Base-by-base conservation (phyloP, 2,797 vertebrate species). In the Tapirus indicus region DNA sequence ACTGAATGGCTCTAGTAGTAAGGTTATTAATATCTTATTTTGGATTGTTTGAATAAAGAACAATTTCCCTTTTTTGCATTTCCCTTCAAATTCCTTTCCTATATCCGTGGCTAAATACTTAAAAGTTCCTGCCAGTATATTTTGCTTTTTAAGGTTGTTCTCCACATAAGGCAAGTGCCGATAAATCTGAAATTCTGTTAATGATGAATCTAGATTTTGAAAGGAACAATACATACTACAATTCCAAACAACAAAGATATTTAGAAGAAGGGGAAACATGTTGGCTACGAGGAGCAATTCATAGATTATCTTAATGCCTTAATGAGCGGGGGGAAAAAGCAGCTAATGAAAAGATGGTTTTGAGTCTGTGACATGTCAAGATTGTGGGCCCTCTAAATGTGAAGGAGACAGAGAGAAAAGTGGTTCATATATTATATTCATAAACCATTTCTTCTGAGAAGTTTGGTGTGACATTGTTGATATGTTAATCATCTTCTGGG, bases 361-460 rank as follows among this genome's bases (percentile, higher is more conserved):
- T 89, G 60, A 87, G 29, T 89, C 38, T 52, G 11, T 41, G 27
- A 11, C 13, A 38, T 77, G 8, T 87, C 44, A 88, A 83, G 62
- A 62, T 38, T 21, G 0, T 23, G 68, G 32, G 14, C 11, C 7
- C 20, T n/a, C 3, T 89, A 68, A 92, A n/a, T 41, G 14, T 94
- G 29, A 87, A 84, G 62, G 68, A 56, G 6, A 17, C 27, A 71
- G 9, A 84, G 23, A 44, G 20, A 78, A 92, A 94, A 88, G 11
- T 71, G 35, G 32, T 41, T 85, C 47, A 7, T 66, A 25, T 35
- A 13, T 79, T 69, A 77, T 32, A 82, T 62, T 62, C 66, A 84
- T 58, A 90, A 95, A 35, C 5, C 27, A 86, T 94, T 97, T 90
- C 38, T 94, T 69, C 75, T 75, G 64, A 75, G 44, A 52, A 75